Conservation (phyloP, 2,797 vertebrate genomes). For the Leuciscus waleckii region DNA sequence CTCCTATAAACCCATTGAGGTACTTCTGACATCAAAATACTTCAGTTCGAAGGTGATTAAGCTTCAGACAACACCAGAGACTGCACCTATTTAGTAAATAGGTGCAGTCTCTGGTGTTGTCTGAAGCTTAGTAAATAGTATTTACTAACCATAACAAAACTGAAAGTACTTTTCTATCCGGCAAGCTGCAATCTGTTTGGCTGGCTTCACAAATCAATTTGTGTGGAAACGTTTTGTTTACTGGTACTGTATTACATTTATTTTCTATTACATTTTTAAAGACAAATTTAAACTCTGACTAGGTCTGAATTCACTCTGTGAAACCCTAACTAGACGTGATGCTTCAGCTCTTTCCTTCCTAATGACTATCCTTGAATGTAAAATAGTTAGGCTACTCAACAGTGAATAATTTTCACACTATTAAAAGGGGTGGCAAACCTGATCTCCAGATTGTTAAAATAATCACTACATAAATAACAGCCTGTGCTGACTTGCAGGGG, state of each 20-base stretch:
- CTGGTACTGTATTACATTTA: background rate
- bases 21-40: background rate
- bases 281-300: background rate
- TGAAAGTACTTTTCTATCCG: background rate
- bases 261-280: background rate
- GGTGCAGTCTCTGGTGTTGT: no score
- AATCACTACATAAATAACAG: constrained; percentile 41
- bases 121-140: no score
- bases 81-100: background rate
- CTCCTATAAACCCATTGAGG: background rate
- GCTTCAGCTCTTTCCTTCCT: background rate
- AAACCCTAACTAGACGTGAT: background rate
- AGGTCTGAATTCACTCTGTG: background rate
- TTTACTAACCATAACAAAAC: background rate
- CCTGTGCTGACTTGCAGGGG: background rate
- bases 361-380: background rate
- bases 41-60: background rate
- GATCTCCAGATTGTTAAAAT: constrained; percentile 10
- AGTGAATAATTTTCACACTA: constrained; percentile 8
- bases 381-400: background rate
- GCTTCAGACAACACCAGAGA: background rate
- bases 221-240: background rate
- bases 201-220: no score
- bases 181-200: background rate
- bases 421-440: constrained; percentile 18